phyloP scores from a whole-genome alignment of 2,797 vertebrate genomes.

The Phrynocephalus guinanensis region DNA sequence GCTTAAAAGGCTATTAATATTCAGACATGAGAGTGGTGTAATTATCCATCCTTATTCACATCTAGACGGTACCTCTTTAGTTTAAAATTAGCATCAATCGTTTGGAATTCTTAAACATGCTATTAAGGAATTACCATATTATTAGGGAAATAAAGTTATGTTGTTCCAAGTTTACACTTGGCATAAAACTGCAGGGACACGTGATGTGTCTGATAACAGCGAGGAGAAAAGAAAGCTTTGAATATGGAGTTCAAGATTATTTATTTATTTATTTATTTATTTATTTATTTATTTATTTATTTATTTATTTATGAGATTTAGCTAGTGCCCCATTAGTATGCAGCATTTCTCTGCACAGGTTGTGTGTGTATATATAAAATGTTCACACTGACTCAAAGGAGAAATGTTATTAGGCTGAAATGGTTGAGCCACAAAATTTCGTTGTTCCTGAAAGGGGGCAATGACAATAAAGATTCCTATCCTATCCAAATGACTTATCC shows the following conservation, averaged over 20 bases:
- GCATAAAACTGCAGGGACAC: not conserved
- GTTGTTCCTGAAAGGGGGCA: too few relatives aligned
- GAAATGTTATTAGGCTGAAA: not conserved
- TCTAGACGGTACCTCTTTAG: conserved; percentile 39
- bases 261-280: too few relatives aligned
- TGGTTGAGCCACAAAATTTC: not conserved
- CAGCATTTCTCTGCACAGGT: too few relatives aligned
- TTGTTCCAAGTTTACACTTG: conserved; percentile 9
- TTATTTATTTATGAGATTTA: too few relatives aligned
- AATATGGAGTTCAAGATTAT: not conserved
- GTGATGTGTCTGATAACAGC: not conserved
- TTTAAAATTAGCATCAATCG: conserved; percentile 48
- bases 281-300: too few relatives aligned
- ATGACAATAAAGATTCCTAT: too few relatives aligned
- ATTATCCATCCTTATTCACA: conserved; percentile 50
- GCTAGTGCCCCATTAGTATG: too few relatives aligned
- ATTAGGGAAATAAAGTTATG: conserved; percentile 17
- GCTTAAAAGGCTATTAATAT: conserved; percentile 38
- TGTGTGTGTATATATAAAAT: too few relatives aligned
- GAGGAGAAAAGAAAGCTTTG: not conserved
- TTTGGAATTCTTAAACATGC: conserved; percentile 47
- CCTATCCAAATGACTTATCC: not conserved
- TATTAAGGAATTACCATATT: conserved; percentile 46
- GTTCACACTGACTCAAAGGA: not conserved
- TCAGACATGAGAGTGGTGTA: conserved; percentile 2